phyloP scores from a whole-genome alignment of 2,797 vertebrate genomes.

The Typhlichthys subterraneus region DNA sequence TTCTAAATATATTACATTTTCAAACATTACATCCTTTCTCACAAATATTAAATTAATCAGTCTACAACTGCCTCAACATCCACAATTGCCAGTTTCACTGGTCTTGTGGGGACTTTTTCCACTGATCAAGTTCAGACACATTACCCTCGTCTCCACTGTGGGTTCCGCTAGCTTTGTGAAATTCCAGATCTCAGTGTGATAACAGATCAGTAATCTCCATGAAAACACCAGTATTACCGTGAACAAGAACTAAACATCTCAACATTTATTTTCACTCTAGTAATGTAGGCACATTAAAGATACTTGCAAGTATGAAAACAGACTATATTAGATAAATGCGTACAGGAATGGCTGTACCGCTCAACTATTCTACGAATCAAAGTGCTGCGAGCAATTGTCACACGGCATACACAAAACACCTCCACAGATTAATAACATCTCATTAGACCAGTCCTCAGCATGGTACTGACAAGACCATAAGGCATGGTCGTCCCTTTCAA shows the following conservation, averaged over 20 bases:
- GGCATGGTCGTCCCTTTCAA: slow-evolving; percentile 46
- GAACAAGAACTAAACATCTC: slow-evolving; percentile 2
- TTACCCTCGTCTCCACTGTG: too few relatives aligned
- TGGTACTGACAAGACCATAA: background rate
- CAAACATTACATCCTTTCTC: slow-evolving; percentile 15
- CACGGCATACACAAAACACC: slow-evolving; percentile 1
- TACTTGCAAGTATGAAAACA: slow-evolving; percentile 32
- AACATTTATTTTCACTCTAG: slow-evolving; percentile 19
- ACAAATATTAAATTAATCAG: slow-evolving; percentile 17
- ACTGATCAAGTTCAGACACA: too few relatives aligned
- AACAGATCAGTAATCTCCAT: too few relatives aligned
- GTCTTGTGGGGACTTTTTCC: too few relatives aligned
- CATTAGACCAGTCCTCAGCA: too few relatives aligned
- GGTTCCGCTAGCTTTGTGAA: too few relatives aligned
- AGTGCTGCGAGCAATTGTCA: slow-evolving; percentile 24
- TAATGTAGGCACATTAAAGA: slow-evolving; percentile 49
- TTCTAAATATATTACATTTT: slow-evolving; percentile 8
- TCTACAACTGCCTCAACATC: slow-evolving; percentile 2
- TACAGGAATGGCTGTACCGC: slow-evolving; percentile 56
- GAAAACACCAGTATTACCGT: too few relatives aligned
- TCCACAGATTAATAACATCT: slow-evolving; percentile 18
- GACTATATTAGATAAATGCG: slow-evolving; percentile 53
- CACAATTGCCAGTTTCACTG: slow-evolving; percentile 2
- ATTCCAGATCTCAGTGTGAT: too few relatives aligned
- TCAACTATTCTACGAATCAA: slow-evolving; percentile 41